These are phyloP conservation scores for Drosophila subobscura DNA, from an alignment of 1,140 invertebrate species.

Conservation along the genomic window DNA sequence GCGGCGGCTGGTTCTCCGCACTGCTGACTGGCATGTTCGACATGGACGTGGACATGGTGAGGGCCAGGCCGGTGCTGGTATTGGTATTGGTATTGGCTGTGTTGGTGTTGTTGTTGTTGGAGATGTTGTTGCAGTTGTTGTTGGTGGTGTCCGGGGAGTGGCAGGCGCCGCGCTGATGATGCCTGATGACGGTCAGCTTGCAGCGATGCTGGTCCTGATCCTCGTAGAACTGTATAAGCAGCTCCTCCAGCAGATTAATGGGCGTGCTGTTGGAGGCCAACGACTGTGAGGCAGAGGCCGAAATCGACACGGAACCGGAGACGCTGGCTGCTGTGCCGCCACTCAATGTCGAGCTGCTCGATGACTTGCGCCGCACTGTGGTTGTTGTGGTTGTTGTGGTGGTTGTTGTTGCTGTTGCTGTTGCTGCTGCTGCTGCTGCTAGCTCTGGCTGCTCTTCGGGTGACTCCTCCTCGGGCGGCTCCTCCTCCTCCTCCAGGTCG, in stretches of 20 bases:
- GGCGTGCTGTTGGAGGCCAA: constrained; percentile 44
- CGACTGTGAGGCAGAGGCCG: constrained; percentile 49
- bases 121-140: constrained; percentile 52
- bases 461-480: constrained; percentile 14
- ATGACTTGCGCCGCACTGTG: constrained; percentile 53
- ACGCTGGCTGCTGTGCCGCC: constrained; percentile 45
- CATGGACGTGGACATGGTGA: constrained; percentile 64
- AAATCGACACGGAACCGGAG: constrained; percentile 46
- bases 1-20: constrained; percentile 23
- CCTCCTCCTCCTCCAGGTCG: constrained; percentile 42
- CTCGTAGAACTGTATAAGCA: constrained; percentile 80
- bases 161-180: constrained; percentile 13
- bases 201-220: constrained; percentile 64
- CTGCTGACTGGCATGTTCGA: constrained; percentile 55
- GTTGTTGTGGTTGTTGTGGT: constrained; percentile 43
- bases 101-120: constrained; percentile 45
- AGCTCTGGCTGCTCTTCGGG: constrained; percentile 3
- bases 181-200: constrained; percentile 51
- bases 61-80: constrained; percentile 7
- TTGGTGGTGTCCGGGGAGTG: constrained; percentile 44
- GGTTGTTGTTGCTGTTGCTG: constrained; percentile 3
- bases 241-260: constrained; percentile 71
- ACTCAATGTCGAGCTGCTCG: constrained; percentile 39
- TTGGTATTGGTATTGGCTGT: neutral
- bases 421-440: constrained; percentile 4